A percentile compares a stretch with the other conserved stretches of the same genome.
Conservation (phyloP, 2,888 invertebrate genomes). For the Microdon myrmicae region DNA sequence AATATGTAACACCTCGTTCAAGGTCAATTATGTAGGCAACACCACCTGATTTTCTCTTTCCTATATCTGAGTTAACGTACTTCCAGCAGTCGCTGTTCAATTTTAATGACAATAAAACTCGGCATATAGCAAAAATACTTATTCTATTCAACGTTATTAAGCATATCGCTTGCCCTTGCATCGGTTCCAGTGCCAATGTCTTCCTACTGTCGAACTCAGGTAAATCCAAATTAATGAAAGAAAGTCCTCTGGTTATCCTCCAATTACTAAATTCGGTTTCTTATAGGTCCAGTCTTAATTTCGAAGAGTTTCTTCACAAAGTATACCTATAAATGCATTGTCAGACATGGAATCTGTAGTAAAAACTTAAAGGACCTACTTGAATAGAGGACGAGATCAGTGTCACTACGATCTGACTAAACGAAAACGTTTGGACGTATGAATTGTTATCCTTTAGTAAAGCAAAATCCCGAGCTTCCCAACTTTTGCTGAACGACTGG, state of each 20-base stretch:
- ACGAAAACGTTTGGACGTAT: conserved; percentile 90
- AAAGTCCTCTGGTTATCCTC: background rate
- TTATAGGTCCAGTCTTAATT: conserved; percentile 74
- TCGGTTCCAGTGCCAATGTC: background rate
- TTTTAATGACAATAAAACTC: no score
- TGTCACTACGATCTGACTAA: conserved; percentile 86
- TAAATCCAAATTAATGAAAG: background rate
- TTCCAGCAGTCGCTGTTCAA: no score
- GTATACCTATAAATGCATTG: conserved; percentile 74
- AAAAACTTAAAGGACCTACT: conserved; percentile 63
- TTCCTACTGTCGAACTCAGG: no score
- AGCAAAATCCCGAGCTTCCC: conserved; percentile 85
- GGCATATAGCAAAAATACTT: no score
- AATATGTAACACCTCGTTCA: no score
- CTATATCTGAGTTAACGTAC: no score
- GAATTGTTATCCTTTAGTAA: conserved; percentile 82
- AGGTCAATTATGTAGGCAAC: no score
- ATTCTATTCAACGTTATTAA: background rate
- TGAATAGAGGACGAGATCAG: conserved; percentile 80
- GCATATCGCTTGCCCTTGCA: background rate
- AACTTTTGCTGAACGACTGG: conserved; percentile 82
- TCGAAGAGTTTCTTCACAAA: conserved; percentile 92
- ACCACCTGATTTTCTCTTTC: no score
- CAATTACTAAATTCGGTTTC: conserved; percentile 66
- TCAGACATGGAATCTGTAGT: no score